A percentile compares a stretch with the other conserved stretches of the same genome.
phyloP scores from a whole-genome alignment of 2,113 vertebrate genomes.

The Apaloderma vittatum region DNA sequence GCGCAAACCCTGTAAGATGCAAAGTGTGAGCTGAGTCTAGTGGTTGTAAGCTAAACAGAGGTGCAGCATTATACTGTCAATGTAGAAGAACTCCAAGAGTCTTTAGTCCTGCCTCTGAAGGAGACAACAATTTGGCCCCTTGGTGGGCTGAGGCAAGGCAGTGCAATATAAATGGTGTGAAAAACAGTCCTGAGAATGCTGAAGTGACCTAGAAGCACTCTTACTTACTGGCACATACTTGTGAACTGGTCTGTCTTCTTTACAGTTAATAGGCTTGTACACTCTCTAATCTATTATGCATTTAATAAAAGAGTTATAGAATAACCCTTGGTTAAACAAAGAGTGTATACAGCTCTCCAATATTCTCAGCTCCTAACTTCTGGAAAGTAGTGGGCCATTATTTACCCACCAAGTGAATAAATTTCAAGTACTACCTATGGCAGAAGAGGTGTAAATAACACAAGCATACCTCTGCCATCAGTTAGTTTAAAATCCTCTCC shows the following conservation, averaged over 20 bases:
- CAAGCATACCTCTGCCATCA: neutral
- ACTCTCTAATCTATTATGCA: neutral
- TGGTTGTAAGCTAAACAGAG: neutral
- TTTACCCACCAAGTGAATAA: neutral
- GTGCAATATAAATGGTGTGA: neutral
- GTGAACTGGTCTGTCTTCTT: neutral
- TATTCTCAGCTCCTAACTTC: neutral
- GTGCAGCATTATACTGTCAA: neutral
- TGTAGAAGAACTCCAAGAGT: neutral
- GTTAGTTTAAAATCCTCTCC: neutral
- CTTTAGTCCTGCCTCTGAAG: neutral
- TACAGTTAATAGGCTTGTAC: neutral
- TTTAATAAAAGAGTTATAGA: neutral
- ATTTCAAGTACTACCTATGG: neutral
- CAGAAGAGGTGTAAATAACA: neutral
- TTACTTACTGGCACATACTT: neutral
- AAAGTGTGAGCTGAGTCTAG: neutral
- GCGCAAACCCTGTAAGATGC: neutral
- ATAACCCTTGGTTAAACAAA: slow-evolving; percentile 14
- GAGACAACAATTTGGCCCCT: neutral
- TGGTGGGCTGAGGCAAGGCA: neutral
- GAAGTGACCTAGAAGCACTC: neutral
- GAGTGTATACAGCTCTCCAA: neutral
- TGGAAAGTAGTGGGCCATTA: neutral
- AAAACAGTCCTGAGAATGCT: neutral